Conservation (phyloP, 2,113 vertebrate species). For the Calonectris borealis region DNA sequence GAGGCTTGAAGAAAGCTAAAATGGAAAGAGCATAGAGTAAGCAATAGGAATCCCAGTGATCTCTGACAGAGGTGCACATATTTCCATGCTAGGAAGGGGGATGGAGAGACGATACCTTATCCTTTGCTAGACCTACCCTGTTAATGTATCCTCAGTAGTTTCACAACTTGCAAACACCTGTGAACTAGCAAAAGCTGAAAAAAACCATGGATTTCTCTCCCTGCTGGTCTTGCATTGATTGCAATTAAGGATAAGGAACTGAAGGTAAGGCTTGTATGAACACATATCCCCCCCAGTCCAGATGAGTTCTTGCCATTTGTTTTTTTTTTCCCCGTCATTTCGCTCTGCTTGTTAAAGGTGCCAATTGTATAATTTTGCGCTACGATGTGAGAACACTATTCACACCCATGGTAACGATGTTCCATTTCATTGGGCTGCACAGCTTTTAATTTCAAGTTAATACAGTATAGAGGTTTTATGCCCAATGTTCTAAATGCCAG, state of each 20-base stretch:
- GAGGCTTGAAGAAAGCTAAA: not conserved
- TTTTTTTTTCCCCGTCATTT: not conserved
- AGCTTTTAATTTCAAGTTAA: slow-evolving; percentile 70
- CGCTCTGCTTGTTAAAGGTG: not conserved
- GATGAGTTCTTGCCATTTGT: slow-evolving; percentile 9
- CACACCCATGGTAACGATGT: not conserved
- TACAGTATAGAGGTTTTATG: slow-evolving; percentile 40
- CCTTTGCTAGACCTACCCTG: not conserved
- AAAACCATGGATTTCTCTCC: slow-evolving; percentile 5
- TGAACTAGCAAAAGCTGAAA: not conserved
- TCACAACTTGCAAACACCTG: not conserved
- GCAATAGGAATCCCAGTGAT: not conserved
- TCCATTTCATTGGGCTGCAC: slow-evolving; percentile 22
- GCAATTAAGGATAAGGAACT: slow-evolving; percentile 21
- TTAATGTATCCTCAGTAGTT: not conserved
- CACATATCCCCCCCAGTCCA: not conserved
- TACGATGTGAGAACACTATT: not conserved
- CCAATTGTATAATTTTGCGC: not conserved
- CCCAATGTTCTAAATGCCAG: slow-evolving; percentile 35
- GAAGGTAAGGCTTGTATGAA: not conserved
- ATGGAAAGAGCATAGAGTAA: not conserved
- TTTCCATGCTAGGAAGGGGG: not conserved
- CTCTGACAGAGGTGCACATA: not conserved
- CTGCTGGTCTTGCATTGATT: slow-evolving; percentile 2
- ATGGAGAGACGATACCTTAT: not conserved